Conservation (phyloP, 2,888 invertebrate genomes). For the Crossocerus cetratus region DNA sequence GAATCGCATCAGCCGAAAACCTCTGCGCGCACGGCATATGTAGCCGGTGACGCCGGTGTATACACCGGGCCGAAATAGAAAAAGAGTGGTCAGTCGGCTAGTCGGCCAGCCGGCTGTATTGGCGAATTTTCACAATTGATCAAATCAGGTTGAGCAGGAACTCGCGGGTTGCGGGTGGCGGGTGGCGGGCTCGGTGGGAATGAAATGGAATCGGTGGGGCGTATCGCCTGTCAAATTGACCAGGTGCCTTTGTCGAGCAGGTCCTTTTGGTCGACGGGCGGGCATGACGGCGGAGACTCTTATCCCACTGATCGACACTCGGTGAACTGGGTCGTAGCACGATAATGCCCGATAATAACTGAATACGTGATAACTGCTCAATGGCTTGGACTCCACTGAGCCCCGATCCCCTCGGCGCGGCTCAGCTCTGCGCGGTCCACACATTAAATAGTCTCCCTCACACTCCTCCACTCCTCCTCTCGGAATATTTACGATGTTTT, state of each 20-base stretch:
- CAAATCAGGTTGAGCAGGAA: conserved; percentile 31
- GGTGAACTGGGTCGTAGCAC: no score
- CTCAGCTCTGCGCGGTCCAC: no score
- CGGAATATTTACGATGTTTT: conserved; percentile 30
- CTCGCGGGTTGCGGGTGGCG: no score
- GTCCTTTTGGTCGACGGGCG: background rate
- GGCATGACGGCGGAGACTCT: no score
- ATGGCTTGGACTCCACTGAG: no score
- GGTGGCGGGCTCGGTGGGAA: conserved; percentile 23
- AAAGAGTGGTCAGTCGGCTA: conserved; percentile 31
- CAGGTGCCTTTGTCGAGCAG: conserved; percentile 22
- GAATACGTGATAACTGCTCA: no score
- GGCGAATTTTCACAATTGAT: conserved; percentile 46
- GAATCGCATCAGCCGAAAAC: conserved; percentile 17
- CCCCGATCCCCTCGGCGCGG: no score
- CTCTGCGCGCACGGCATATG: background rate
- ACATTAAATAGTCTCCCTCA: no score
- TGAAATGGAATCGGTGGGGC: conserved; percentile 29
- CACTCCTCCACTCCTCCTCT: no score
- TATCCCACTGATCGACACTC: no score
- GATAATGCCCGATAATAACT: no score
- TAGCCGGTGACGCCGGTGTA: no score
- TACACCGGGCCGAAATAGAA: conserved; percentile 36
- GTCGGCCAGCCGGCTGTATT: background rate
- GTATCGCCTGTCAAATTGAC: conserved; percentile 36